These are phyloP conservation scores for Parauchenoglanis ngamensis DNA, from an alignment of 2,797 vertebrate genomes.

Conservation along the genomic window DNA sequence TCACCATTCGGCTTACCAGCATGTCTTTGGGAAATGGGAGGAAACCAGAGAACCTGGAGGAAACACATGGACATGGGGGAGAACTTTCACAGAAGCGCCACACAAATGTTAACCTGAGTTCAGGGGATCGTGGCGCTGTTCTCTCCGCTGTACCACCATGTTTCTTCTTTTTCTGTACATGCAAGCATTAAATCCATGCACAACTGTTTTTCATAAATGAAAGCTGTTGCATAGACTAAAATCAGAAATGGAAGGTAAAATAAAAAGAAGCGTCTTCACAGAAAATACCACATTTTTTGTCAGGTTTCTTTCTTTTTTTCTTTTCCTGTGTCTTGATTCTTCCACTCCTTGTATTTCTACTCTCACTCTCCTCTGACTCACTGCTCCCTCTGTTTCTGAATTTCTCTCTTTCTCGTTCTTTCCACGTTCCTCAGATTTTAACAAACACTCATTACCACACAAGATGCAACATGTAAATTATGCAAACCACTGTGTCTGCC, in stretches of 20 bases:
- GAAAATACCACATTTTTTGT: neutral
- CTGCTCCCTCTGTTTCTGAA: conserved; percentile 12
- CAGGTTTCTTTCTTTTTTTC: neutral
- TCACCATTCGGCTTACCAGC: neutral
- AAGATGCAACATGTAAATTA: neutral
- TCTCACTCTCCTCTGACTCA: neutral
- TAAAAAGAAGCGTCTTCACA: neutral
- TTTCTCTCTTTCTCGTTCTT: conserved; percentile 35
- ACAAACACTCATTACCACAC: neutral
- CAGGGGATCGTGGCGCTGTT: neutral
- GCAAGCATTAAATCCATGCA: neutral
- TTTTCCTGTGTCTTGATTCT: neutral
- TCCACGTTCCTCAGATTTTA: conserved; percentile 12
- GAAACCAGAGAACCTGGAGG: neutral
- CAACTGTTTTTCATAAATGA: neutral
- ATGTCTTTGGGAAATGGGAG: neutral
- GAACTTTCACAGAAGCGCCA: neutral
- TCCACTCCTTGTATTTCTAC: neutral
- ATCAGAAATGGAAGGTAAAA: neutral
- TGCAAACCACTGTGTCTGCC: neutral
- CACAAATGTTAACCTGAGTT: neutral
- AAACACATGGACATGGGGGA: neutral
- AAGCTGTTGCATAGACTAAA: neutral
- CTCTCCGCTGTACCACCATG: neutral
- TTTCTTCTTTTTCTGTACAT: neutral